phyloP scores from a whole-genome alignment of 2,113 vertebrate genomes.

The Cygnus atratus region DNA sequence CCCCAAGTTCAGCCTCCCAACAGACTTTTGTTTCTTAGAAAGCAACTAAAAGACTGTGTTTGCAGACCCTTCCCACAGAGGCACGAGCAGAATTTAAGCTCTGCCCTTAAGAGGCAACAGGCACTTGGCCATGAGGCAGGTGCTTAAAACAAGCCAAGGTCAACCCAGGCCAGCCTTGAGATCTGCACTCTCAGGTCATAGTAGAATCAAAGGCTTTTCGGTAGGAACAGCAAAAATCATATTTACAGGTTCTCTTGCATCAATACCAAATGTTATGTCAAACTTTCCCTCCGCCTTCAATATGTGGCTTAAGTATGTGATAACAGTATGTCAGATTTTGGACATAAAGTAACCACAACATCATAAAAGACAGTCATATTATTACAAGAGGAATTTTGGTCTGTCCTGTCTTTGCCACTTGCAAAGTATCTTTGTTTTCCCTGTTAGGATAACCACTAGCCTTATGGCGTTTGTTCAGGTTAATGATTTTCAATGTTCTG shows the following conservation, averaged over 20 bases:
- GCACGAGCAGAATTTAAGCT: not conserved
- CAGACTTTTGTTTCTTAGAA: too few relatives aligned
- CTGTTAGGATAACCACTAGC: not conserved
- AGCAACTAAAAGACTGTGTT: not conserved
- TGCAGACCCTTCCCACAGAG: fast-evolving
- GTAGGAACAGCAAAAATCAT: not conserved
- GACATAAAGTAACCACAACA: not conserved
- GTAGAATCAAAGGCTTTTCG: not conserved
- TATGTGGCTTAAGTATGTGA: not conserved
- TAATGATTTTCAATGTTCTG: not conserved
- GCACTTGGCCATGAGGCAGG: fast-evolving
- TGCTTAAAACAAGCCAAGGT: not conserved
- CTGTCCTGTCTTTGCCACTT: not conserved
- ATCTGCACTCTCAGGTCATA: not conserved
- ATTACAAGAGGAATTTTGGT: not conserved
- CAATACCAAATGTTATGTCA: not conserved
- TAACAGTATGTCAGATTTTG: not conserved
- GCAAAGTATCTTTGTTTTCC: not conserved
- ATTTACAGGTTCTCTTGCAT: not conserved
- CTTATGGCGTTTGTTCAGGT: not conserved
- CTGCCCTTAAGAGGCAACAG: too few relatives aligned
- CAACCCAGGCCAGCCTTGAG: not conserved
- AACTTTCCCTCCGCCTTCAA: not conserved
- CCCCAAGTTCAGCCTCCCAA: not conserved
- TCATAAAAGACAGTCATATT: not conserved